Evolutionary conservation across 2,113 vertebrate genomes (phyloP).

Genomic region (Ptilonorhynchus violaceus): DNA sequence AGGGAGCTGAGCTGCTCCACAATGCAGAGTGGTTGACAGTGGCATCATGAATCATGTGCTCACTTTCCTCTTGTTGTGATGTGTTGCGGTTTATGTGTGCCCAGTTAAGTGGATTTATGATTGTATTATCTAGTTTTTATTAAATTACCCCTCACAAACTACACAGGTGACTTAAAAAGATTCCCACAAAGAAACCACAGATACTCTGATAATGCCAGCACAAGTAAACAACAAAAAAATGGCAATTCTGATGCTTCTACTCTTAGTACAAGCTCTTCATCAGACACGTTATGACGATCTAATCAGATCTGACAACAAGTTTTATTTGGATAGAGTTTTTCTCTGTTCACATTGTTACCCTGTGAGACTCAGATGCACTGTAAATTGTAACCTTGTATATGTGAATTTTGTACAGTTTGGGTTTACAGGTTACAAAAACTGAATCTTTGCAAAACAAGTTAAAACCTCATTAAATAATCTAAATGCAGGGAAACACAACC

Average conservation of each 20-base stretch:
- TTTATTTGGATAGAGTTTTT: background rate
- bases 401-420: background rate
- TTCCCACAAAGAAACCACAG: background rate
- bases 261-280: background rate
- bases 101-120: background rate
- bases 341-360: background rate
- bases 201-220: background rate
- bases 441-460: background rate
- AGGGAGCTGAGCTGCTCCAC: background rate
- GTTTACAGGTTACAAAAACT: background rate
- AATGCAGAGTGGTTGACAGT: accelerated
- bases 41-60: background rate
- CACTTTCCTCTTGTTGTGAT: background rate
- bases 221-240: background rate
- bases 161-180: background rate
- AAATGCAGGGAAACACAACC: background rate
- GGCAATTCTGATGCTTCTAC: background rate
- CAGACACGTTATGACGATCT: background rate
- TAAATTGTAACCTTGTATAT: background rate
- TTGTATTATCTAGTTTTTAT: background rate
- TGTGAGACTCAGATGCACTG: background rate
- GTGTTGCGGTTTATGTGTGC: background rate
- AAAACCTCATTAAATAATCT: background rate
- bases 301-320: background rate
- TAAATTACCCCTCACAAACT: background rate